Percentiles rank a stretch among this genome's conserved stretches.
Evolutionary conservation across 64 coral and sea anemone species (phyloP).

Genomic region (Dendrophyllia cribrosa): DNA sequence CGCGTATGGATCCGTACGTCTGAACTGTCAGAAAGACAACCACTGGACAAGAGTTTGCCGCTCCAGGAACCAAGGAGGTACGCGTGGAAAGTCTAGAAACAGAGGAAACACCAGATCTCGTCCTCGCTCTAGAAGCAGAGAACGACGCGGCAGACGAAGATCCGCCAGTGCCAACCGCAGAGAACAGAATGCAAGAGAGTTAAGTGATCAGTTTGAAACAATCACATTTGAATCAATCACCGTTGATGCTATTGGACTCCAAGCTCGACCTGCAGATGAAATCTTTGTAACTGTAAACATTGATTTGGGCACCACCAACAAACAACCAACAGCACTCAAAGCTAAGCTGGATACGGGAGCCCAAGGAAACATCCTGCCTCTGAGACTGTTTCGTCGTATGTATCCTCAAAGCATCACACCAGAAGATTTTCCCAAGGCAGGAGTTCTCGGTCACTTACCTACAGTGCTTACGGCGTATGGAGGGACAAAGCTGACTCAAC

Average conservation of each 20-base stretch:
- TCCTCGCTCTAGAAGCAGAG: no score
- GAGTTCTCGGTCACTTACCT: no score
- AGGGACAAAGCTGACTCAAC: no score
- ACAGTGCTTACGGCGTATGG: constrained; percentile 70
- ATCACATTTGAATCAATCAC: constrained; percentile 65
- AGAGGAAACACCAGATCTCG: no score
- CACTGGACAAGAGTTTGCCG: constrained; percentile 61
- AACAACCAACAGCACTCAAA: constrained; percentile 23
- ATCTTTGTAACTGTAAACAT: constrained; percentile 55
- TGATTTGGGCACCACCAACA: constrained; percentile 19
- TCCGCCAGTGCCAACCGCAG: no score
- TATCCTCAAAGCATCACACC: constrained; percentile 48
- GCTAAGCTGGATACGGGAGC: constrained; percentile 68
- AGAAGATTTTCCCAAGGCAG: constrained; percentile 42
- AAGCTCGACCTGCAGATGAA: constrained; percentile 43
- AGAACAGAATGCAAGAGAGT: no score
- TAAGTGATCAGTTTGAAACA: no score
- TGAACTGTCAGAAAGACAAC: no score
- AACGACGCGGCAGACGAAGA: no score
- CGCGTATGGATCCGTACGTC: constrained; percentile 46
- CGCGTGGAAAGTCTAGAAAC: no score
- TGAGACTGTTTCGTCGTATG: constrained; percentile 55
- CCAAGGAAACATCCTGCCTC: constrained; percentile 66
- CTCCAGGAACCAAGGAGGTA: background rate
- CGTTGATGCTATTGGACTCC: constrained; percentile 30